Percentiles rank a stretch among this genome's conserved stretches.
Evolutionary conservation across 1,140 invertebrate genomes (phyloP).

Genomic region (Ceratoteleas bidentatus): DNA sequence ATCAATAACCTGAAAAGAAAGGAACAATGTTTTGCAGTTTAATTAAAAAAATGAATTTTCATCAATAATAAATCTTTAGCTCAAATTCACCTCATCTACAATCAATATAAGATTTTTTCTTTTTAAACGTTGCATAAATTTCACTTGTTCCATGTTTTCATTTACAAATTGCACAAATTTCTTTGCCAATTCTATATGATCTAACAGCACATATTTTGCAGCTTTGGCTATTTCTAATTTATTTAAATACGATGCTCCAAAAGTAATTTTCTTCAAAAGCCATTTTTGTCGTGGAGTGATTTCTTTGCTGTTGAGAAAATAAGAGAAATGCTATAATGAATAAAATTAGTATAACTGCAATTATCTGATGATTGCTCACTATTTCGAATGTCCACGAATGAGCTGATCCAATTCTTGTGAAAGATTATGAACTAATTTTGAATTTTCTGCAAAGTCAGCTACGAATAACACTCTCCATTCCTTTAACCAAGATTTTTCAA

Average conservation of each 20-base stretch:
- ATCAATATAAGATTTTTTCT: slow-evolving; percentile 85
- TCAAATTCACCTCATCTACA: slow-evolving; percentile 83
- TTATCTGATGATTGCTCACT: slow-evolving; percentile 70
- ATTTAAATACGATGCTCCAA: slow-evolving; percentile 71
- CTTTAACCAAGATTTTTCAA: slow-evolving; percentile 85
- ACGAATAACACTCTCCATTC: slow-evolving; percentile 84
- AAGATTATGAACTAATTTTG: slow-evolving; percentile 67
- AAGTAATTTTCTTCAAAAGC: slow-evolving; percentile 81
- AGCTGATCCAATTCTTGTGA: slow-evolving; percentile 79
- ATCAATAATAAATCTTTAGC: slow-evolving; percentile 18
- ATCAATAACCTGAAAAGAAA: slow-evolving; percentile 84
- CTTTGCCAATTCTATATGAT: slow-evolving; percentile 79
- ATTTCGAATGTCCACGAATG: slow-evolving; percentile 77
- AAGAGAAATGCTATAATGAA: too few relatives aligned
- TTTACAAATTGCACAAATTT: slow-evolving; percentile 72
- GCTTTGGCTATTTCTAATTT: slow-evolving; percentile 79
- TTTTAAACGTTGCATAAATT: slow-evolving; percentile 77
- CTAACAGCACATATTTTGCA: slow-evolving; percentile 75
- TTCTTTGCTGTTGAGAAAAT: slow-evolving; percentile 64
- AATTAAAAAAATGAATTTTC: neutral
- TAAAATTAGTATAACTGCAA: too few relatives aligned
- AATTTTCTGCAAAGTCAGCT: slow-evolving; percentile 80
- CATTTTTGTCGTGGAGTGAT: slow-evolving; percentile 76
- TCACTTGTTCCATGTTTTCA: slow-evolving; percentile 73
- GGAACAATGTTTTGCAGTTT: neutral